These are phyloP conservation scores for Sinocyclocheilus maitianheensis DNA, from an alignment of 2,113 vertebrate genomes.

Conservation along the genomic window DNA sequence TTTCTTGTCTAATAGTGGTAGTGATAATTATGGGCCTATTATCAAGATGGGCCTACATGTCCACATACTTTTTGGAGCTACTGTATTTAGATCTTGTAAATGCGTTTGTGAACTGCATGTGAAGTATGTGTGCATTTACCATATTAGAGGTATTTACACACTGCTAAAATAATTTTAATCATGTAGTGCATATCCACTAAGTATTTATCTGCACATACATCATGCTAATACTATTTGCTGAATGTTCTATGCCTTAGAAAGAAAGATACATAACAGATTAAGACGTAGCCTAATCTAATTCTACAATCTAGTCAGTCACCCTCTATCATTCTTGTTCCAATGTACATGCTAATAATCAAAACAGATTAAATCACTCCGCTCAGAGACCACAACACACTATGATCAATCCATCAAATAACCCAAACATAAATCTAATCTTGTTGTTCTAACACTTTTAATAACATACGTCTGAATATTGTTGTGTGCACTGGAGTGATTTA, in stretches of 20 bases:
- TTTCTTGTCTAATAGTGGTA: background rate
- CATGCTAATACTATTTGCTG: background rate
- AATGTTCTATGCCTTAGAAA: background rate
- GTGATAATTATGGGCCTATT: too few species aligned
- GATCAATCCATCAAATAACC: slow-evolving; percentile 78
- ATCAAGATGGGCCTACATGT: background rate
- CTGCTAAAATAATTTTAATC: background rate
- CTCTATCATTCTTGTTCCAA: background rate
- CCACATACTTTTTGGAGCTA: background rate
- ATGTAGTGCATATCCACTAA: background rate
- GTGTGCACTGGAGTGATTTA: slow-evolving; percentile 77
- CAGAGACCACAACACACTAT: slow-evolving; percentile 64
- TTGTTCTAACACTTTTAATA: slow-evolving; percentile 79
- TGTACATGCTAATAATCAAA: slow-evolving; percentile 69
- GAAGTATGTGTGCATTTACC: background rate
- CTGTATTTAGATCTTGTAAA: background rate
- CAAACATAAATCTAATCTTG: slow-evolving; percentile 78
- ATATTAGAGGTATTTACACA: background rate
- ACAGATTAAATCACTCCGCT: slow-evolving; percentile 73
- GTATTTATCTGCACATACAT: background rate
- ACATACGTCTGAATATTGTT: slow-evolving; percentile 78
- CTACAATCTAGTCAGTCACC: slow-evolving; percentile 6
- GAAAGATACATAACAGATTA: background rate
- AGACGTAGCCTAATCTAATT: background rate
- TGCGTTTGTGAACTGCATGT: background rate